These are phyloP conservation scores for Ophraella communa DNA, from an alignment of 2,888 invertebrate species.

Conservation along the genomic window DNA sequence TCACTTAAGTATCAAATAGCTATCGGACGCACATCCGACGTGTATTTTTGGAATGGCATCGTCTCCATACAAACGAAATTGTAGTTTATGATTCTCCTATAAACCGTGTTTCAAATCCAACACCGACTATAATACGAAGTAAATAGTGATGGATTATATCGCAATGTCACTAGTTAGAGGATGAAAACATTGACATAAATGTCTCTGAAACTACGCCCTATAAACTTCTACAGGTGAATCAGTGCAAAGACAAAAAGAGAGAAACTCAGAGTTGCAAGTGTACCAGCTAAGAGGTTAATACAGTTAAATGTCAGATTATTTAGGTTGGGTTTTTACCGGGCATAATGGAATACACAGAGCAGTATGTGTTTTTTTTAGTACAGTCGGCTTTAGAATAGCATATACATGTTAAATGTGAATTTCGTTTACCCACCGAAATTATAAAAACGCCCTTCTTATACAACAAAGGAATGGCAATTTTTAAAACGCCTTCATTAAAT, in stretches of 20 bases:
- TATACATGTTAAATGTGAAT: too few relatives aligned
- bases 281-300: neutral
- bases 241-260: neutral
- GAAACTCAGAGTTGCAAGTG: constrained; percentile 1
- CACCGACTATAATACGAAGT: constrained; percentile 50
- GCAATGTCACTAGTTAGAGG: constrained; percentile 47
- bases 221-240: neutral
- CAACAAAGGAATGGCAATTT: too few relatives aligned
- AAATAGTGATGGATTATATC: constrained; percentile 60
- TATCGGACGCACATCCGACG: neutral
- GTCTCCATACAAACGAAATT: constrained; percentile 33
- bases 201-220: constrained; percentile 38
- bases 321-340: neutral
- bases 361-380: too few relatives aligned
- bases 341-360: neutral
- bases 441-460: too few relatives aligned
- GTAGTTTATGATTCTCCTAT: constrained; percentile 47
- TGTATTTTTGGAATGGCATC: neutral
- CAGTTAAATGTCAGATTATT: neutral
- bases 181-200: constrained; percentile 50
- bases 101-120: constrained; percentile 53
- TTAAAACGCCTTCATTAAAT: too few relatives aligned
- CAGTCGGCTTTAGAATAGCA: too few relatives aligned
- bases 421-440: too few relatives aligned
- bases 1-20: constrained; percentile 13